Evolutionary conservation across 2,113 vertebrate species (phyloP).

Genomic region (Loxodonta africana): DNA sequence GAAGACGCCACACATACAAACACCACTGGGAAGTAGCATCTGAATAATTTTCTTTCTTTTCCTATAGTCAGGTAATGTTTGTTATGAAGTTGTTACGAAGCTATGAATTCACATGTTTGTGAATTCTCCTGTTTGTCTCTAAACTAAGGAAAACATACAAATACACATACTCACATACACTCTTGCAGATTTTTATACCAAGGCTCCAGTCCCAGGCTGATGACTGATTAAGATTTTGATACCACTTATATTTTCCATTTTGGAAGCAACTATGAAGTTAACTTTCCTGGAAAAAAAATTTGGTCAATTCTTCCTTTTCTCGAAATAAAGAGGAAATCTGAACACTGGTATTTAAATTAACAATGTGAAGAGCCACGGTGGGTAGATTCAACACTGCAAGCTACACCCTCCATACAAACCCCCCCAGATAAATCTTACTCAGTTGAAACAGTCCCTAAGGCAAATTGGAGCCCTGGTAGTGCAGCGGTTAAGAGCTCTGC

Average conservation of each 20-base stretch:
- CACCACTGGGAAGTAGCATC: neutral
- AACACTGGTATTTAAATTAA: neutral
- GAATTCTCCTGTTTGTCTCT: neutral
- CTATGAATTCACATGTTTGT: too few relatives aligned
- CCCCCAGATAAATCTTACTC: neutral
- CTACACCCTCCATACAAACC: neutral
- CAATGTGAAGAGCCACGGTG: neutral
- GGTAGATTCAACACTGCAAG: neutral
- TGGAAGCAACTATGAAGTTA: neutral
- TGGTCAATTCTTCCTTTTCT: neutral
- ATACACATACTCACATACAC: neutral
- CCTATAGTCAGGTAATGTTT: neutral
- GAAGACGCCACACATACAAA: neutral
- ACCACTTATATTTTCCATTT: neutral
- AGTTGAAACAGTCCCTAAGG: conserved; percentile 36
- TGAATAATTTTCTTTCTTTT: neutral
- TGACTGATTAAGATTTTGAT: neutral
- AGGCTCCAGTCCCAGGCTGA: neutral
- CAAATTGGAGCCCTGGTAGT: too few relatives aligned
- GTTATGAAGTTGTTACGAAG: neutral
- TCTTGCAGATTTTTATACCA: neutral
- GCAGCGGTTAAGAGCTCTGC: too few relatives aligned
- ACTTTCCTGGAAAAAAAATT: neutral
- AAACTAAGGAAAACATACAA: neutral
- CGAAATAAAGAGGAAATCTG: neutral